Base-by-base conservation (phyloP, 2,888 invertebrate species). In the Chirona hameri region DNA sequence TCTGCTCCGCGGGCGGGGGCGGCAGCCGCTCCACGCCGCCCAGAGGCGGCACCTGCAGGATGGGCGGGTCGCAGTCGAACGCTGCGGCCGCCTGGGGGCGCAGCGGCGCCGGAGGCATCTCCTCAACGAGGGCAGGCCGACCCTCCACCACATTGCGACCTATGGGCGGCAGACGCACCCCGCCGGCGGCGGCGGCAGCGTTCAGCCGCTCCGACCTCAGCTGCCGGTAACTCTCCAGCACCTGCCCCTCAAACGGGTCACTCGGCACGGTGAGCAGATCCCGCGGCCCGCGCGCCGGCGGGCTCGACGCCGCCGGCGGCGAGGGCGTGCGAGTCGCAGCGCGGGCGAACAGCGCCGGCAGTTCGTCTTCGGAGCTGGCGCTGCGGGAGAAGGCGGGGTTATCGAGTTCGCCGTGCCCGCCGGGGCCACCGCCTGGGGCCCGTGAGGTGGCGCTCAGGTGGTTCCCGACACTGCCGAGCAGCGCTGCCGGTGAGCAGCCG, bases 181-280 rank as follows among this genome's bases (percentile, higher is more conserved):
- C 39, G 39, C 76, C 46, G 39, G 21, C 60, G 24, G 60, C 60
- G 52, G 69, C 29, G 7, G 65, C 65, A 12, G 29, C 69, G 24
- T 9, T 31, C 39, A 39, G 76, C 76, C 76, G 76, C 76, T 76
- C 76, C 46, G 76, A 76, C 31, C 76, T 18, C 76, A 76, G 76
- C 76, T 76, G 76, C 7, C 76, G 76, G 46, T 76, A 76, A 21
- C 76, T 76, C 76, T 76, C 76, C 76, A 76, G 76, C 24, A 76
- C 76, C 76, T 76, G 76, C 0, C 76, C 76, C 1, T 76, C 76
- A 24, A 76, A 76, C 76, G 76, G 76, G 46, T 76, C 76, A 7
- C 18, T 18, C 9, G 76, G 76, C 76, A 76, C 76, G 9, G 76
- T 1, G 18, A 76, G 76, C 46, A 31, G 39, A 39, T 76, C 27